Evolutionary conservation across 2,888 invertebrate species (phyloP).

Genomic region (Crioceris asparagi): DNA sequence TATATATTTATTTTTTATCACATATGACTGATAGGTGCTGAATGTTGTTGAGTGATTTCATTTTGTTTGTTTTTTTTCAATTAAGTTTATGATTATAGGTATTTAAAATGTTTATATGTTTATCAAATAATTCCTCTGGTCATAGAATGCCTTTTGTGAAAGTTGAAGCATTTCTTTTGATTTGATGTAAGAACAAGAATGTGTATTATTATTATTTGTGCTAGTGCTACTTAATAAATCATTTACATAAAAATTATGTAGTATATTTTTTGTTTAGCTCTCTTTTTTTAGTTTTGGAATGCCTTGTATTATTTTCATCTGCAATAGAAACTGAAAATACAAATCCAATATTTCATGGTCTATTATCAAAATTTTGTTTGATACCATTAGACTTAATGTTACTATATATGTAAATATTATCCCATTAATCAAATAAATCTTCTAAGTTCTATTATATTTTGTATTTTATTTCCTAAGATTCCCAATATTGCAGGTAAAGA

Average conservation of each 20-base stretch:
- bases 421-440: constrained; percentile 31
- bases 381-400: constrained; percentile 28
- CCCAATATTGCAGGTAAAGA: too few species aligned
- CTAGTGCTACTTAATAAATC: constrained; percentile 14
- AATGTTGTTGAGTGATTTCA: too few species aligned
- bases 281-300: constrained; percentile 9
- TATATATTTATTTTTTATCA: too few species aligned
- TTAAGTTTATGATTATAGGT: too few species aligned
- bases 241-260: constrained; percentile 10
- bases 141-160: constrained; percentile 15
- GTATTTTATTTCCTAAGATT: constrained; percentile 3
- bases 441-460: constrained; percentile 26
- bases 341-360: too few species aligned
- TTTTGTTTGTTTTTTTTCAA: too few species aligned
- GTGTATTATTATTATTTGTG: constrained; percentile 14
- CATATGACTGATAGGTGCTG: too few species aligned
- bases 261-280: constrained; percentile 16
- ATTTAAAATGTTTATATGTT: too few species aligned
- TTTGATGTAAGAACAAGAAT: constrained; percentile 12
- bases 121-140: constrained; percentile 12
- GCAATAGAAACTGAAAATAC: constrained; percentile 2
- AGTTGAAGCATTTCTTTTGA: constrained; percentile 1
- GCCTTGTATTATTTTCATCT: constrained; percentile 6
- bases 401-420: constrained; percentile 29
- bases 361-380: constrained; percentile 25